These are phyloP conservation scores for Tympanuchus pallidicinctus DNA, from an alignment of 2,113 vertebrate genomes.

Conservation along the genomic window DNA sequence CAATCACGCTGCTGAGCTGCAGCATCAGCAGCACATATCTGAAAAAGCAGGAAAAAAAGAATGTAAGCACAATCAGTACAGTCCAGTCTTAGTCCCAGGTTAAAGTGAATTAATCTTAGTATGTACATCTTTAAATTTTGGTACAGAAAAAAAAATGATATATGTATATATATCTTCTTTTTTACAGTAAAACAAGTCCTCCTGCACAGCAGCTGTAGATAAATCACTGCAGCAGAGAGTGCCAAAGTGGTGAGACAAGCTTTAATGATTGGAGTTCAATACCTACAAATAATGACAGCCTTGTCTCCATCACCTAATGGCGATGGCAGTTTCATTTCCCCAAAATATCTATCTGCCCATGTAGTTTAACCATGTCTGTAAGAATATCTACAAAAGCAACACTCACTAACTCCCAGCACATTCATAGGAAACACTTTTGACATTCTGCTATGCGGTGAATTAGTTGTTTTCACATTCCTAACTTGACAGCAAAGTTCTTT, in stretches of 20 bases:
- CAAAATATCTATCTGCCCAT: not conserved
- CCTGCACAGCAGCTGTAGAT: not conserved
- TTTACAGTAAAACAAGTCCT: not conserved
- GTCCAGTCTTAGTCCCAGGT: not conserved
- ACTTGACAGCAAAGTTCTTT: not conserved
- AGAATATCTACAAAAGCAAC: constrained; percentile 10
- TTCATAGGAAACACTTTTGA: not conserved
- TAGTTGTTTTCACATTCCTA: not conserved
- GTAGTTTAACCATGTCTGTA: not conserved
- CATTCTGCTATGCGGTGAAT: not conserved
- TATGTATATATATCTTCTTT: not conserved
- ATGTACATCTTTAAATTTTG: not conserved
- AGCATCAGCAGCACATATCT: not conserved
- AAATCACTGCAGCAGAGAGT: not conserved
- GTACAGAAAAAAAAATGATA: not conserved
- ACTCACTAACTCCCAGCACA: not conserved
- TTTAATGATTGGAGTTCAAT: not conserved
- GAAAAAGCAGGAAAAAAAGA: not conserved
- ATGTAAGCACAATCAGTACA: not conserved
- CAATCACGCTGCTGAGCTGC: not conserved
- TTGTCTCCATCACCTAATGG: not conserved
- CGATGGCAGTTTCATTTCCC: not conserved
- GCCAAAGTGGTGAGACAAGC: not conserved
- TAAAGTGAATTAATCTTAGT: not conserved
- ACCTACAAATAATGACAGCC: not conserved